phyloP scores from a whole-genome alignment of 1,140 invertebrate genomes.

The Samia ricini region DNA sequence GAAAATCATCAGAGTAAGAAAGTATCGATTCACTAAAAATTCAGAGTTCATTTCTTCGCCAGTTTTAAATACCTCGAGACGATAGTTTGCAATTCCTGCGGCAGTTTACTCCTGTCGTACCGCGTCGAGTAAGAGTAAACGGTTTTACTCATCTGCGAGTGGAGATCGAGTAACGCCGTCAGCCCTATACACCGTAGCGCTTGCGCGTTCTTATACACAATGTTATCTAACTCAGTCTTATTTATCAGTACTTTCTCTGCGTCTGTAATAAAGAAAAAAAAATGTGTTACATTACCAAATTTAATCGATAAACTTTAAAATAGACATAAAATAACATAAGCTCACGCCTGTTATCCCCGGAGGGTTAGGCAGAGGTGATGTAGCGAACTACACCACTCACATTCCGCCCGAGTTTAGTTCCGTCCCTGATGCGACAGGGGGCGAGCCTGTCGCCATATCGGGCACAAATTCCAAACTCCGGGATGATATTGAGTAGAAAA shows the following conservation, averaged over 20 bases:
- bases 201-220: slow-evolving; percentile 78
- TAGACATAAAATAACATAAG: too few relatives aligned
- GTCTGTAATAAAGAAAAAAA: slow-evolving; percentile 44
- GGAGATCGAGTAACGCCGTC: slow-evolving; percentile 80
- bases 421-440: too few relatives aligned
- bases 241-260: slow-evolving; percentile 78
- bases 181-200: slow-evolving; percentile 77
- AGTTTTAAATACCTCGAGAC: slow-evolving; percentile 59
- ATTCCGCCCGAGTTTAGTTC: too few relatives aligned
- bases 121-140: slow-evolving; percentile 75
- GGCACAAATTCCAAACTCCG: too few relatives aligned
- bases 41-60: slow-evolving; percentile 20
- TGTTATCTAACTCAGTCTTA: slow-evolving; percentile 79
- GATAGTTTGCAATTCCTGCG: slow-evolving; percentile 75
- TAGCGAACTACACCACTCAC: too few relatives aligned
- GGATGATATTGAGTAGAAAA: too few relatives aligned
- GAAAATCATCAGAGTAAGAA: background rate
- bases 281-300: background rate
- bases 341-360: too few relatives aligned
- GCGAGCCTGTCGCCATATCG: too few relatives aligned
- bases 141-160: slow-evolving; percentile 79
- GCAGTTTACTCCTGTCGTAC: slow-evolving; percentile 79
- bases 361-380: too few relatives aligned
- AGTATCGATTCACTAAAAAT: background rate
- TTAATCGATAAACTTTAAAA: too few relatives aligned